Conservation (phyloP, 1,140 invertebrate genomes). For the Diorhabda elongata region DNA sequence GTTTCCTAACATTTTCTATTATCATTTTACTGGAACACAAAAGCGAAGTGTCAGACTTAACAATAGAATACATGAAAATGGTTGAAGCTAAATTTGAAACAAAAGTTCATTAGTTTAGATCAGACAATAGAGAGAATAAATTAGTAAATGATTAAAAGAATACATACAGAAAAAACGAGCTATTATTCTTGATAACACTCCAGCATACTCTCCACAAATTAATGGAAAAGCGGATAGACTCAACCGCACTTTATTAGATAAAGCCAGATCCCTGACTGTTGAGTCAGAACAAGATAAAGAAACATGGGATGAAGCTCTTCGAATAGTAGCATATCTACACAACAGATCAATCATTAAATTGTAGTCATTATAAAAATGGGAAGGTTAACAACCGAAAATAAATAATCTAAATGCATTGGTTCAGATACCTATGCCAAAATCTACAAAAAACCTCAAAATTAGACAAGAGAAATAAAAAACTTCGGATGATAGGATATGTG, state of each 20-base stretch:
- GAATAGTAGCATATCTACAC: constrained; percentile 29
- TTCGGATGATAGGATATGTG: too few relatives aligned
- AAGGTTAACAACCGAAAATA: too few relatives aligned
- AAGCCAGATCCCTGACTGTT: constrained; percentile 40
- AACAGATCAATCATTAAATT: constrained; percentile 25
- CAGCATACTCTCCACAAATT: constrained; percentile 41
- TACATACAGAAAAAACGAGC: constrained; percentile 22
- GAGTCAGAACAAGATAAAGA: constrained; percentile 28
- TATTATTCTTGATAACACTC: constrained; percentile 26
- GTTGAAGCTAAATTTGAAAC: too few relatives aligned
- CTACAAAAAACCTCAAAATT: too few relatives aligned
- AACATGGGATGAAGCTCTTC: constrained; percentile 41
- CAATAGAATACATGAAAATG: too few relatives aligned
- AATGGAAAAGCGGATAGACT: constrained; percentile 46
- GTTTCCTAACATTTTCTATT: too few relatives aligned
- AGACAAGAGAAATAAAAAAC: too few relatives aligned
- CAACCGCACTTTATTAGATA: constrained; percentile 42
- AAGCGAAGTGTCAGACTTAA: too few relatives aligned
- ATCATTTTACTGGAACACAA: too few relatives aligned
- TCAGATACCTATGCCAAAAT: too few relatives aligned
- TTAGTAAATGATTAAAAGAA: neutral
- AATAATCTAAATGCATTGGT: too few relatives aligned
- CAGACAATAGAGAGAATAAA: constrained; percentile 31
- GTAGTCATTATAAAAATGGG: too few relatives aligned
- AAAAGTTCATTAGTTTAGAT: neutral